Evolutionary conservation across 2,113 vertebrate genomes (phyloP).

Genomic region (Takifugu bimaculatus): DNA sequence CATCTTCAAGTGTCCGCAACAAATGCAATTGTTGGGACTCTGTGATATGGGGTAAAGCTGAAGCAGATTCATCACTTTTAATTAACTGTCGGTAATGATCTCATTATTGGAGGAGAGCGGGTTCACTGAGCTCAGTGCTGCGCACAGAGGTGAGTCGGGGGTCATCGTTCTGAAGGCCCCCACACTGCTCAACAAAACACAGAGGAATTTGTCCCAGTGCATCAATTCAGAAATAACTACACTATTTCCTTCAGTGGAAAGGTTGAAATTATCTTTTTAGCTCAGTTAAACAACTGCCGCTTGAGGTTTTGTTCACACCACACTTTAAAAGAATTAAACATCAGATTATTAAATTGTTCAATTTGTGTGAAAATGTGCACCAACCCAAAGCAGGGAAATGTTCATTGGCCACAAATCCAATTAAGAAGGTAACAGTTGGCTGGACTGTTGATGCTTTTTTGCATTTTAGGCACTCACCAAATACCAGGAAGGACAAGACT

Average conservation of each 20-base stretch:
- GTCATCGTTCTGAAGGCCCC: conserved; percentile 60
- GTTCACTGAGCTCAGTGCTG: conserved; percentile 40
- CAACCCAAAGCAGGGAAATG: too few relatives aligned
- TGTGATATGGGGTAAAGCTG: conserved; percentile 68
- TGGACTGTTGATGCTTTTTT: too few relatives aligned
- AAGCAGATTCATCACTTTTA: conserved; percentile 75
- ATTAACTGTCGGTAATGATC: conserved; percentile 81
- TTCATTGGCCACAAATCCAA: too few relatives aligned
- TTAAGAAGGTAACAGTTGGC: too few relatives aligned
- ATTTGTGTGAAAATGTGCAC: too few relatives aligned
- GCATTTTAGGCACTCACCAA: too few relatives aligned
- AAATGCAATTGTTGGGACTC: conserved; percentile 73
- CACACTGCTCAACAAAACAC: conserved; percentile 52
- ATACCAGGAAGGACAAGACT: too few relatives aligned
- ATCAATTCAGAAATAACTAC: conserved; percentile 33
- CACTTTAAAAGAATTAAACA: not conserved
- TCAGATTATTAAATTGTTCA: too few relatives aligned
- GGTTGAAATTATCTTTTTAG: conserved; percentile 9
- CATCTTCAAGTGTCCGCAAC: conserved; percentile 72
- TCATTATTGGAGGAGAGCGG: conserved; percentile 73
- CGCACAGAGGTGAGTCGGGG: conserved; percentile 67
- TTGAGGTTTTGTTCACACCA: conserved; percentile 1
- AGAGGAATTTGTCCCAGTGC: conserved; percentile 46
- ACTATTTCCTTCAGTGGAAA: conserved; percentile 9
- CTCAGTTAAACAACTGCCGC: conserved; percentile 26